Conservation (phyloP, 2,113 vertebrate genomes). For the Bufo bufo region DNA sequence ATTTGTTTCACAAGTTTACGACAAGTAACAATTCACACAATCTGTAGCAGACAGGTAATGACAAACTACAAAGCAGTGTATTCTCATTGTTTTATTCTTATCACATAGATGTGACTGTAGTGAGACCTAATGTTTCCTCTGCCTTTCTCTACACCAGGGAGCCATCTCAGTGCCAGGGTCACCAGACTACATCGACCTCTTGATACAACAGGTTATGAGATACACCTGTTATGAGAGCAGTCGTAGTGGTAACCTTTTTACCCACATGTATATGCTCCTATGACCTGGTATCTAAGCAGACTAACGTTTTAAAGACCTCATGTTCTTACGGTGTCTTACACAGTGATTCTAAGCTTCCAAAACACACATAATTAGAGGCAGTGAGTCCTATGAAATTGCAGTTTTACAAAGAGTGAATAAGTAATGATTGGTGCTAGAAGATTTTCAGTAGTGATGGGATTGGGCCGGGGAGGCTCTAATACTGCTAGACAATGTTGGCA, state of each 20-base stretch:
- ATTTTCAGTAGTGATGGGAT: slow-evolving; percentile 30
- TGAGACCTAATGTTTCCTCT: neutral
- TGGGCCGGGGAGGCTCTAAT: slow-evolving; percentile 52
- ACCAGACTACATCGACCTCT: neutral
- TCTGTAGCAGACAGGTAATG: neutral
- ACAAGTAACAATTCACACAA: neutral
- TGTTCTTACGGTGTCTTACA: slow-evolving; percentile 2
- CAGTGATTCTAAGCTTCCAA: slow-evolving; percentile 3
- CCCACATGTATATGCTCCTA: neutral
- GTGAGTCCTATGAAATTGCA: slow-evolving; percentile 6
- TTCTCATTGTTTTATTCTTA: slow-evolving; percentile 27
- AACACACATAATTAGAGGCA: neutral
- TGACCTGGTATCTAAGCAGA: neutral
- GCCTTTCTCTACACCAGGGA: neutral
- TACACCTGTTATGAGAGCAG: neutral
- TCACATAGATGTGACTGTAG: neutral
- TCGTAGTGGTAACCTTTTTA: neutral
- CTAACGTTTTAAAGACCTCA: slow-evolving; percentile 2
- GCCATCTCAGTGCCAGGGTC: neutral
- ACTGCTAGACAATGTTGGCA: slow-evolving; percentile 65
- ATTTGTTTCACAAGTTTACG: neutral
- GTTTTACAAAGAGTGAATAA: neutral
- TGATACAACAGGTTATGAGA: neutral
- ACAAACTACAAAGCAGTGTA: slow-evolving; percentile 1
- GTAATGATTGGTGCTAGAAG: slow-evolving; percentile 14